phyloP scores from a whole-genome alignment of 2,888 invertebrate genomes.

The Laothoe populi region DNA sequence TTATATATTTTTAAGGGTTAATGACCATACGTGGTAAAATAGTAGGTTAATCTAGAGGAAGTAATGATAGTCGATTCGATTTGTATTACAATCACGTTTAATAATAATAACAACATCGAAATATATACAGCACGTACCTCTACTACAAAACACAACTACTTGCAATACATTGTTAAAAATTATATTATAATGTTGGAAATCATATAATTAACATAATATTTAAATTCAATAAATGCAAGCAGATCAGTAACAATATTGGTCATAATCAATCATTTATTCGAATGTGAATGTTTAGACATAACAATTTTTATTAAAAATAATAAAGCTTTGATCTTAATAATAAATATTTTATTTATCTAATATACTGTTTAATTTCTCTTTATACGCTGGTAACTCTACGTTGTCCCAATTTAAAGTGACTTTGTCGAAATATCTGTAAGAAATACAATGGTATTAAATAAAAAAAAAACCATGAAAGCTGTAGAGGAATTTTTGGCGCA shows the following conservation, averaged over 20 bases:
- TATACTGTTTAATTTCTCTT: slow-evolving; percentile 3
- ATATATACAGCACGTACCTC: not conserved
- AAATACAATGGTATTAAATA: not conserved
- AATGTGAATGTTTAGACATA: not conserved
- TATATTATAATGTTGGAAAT: not conserved
- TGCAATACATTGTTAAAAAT: no score
- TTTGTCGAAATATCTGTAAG: slow-evolving; percentile 28
- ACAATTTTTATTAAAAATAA: not conserved
- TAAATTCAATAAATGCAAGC: not conserved
- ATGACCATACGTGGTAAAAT: no score
- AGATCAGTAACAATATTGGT: not conserved
- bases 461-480: no score
- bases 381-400: slow-evolving; percentile 26
- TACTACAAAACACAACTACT: no score
- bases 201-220: not conserved
- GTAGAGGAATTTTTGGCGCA: no score
- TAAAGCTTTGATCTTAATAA: not conserved
- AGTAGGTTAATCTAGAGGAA: no score
- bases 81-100: not conserved
- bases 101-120: not conserved
- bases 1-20: no score
- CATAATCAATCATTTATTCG: not conserved
- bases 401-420: slow-evolving; percentile 25
- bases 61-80: not conserved
- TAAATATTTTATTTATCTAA: slow-evolving; percentile 6